A percentile compares a stretch with the other conserved stretches of the same genome.
Evolutionary conservation across 2,113 vertebrate species (phyloP).

Genomic region (Chaetodon trifascialis): DNA sequence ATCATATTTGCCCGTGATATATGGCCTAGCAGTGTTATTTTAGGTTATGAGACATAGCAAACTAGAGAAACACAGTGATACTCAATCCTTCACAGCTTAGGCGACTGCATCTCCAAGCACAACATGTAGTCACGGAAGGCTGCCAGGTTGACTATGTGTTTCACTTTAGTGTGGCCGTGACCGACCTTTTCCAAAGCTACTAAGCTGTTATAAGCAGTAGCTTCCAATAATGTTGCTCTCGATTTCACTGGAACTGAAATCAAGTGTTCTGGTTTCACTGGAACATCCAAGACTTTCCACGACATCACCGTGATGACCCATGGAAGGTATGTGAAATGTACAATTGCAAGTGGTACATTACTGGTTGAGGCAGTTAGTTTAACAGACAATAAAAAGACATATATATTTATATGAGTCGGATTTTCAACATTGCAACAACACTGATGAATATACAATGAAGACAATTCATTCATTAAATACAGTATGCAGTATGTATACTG

Average conservation of each 20-base stretch:
- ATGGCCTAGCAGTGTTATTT: conserved; percentile 3
- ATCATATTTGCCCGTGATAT: not conserved
- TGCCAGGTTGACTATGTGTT: conserved; percentile 7
- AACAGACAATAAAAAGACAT: conserved; percentile 1
- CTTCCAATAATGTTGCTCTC: conserved; percentile 33
- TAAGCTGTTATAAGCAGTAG: conserved; percentile 39
- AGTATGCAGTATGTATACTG: not conserved
- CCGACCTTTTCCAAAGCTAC: conserved; percentile 39
- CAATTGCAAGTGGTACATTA: not conserved
- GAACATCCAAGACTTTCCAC: conserved; percentile 56
- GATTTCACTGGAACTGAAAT: conserved; percentile 35
- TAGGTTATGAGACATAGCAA: not conserved
- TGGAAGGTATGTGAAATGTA: conserved; percentile 48
- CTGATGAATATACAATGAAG: not conserved
- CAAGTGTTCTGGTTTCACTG: conserved; percentile 19
- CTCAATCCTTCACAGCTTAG: not conserved
- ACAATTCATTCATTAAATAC: not conserved
- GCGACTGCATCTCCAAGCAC: not conserved
- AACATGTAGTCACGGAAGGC: not conserved
- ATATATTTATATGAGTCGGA: too few species aligned
- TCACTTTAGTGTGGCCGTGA: conserved; percentile 1
- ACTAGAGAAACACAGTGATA: not conserved
- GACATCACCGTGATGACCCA: conserved; percentile 26
- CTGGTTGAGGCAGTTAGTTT: not conserved
- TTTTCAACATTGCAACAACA: too few species aligned